These are phyloP conservation scores for Dromas ardeola DNA, from an alignment of 2,113 vertebrate genomes.

Conservation along the genomic window DNA sequence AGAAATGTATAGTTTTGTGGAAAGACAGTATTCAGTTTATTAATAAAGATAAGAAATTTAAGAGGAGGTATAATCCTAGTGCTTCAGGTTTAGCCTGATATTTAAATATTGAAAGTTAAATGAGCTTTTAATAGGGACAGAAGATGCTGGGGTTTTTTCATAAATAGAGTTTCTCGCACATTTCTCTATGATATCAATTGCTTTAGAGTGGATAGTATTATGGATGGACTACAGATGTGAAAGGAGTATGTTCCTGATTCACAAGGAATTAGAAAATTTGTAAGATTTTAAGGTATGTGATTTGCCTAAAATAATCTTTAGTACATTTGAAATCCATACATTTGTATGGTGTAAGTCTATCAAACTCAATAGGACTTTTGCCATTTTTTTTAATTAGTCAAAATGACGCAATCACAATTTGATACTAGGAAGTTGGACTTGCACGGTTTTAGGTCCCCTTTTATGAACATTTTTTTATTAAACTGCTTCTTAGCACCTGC, in stretches of 20 bases:
- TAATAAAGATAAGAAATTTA: background rate
- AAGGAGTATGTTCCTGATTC: background rate
- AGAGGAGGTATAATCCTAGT: background rate
- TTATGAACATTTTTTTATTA: background rate
- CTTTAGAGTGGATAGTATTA: background rate
- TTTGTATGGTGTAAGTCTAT: background rate
- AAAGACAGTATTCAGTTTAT: background rate
- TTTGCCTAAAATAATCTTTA: background rate
- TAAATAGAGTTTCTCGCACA: background rate
- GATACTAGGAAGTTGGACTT: background rate
- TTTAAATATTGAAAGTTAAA: background rate
- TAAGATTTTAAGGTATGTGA: background rate
- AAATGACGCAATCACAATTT: background rate
- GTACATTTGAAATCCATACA: background rate
- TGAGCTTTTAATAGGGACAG: background rate
- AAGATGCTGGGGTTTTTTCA: background rate
- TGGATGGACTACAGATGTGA: background rate
- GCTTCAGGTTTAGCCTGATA: background rate
- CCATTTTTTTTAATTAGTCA: background rate
- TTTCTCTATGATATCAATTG: background rate
- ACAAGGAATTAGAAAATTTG: background rate
- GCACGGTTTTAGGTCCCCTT: background rate
- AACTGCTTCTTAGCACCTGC: background rate
- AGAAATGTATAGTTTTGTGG: background rate
- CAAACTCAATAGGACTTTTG: background rate